Evolutionary conservation across 37 sponge, comb jelly and placozoan genomes (phyloP).

Genomic region (Cliona cf. orientalis): DNA sequence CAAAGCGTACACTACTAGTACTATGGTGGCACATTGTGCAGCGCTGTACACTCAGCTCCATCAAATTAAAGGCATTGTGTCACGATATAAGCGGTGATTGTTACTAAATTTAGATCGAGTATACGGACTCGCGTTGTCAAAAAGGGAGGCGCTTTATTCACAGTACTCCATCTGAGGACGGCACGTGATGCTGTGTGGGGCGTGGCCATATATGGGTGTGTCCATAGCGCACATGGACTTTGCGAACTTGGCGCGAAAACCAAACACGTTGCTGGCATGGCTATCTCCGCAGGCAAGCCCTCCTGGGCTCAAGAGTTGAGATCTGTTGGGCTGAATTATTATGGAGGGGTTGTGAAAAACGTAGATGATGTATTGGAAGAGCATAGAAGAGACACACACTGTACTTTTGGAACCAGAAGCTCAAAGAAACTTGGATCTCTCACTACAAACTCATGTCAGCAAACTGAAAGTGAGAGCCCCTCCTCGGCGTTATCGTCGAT

Average conservation of each 20-base stretch:
- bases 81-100: too few relatives aligned
- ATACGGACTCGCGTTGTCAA: too few relatives aligned
- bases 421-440: not conserved
- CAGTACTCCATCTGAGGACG: not conserved
- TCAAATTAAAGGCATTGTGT: too few relatives aligned
- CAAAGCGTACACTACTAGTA: too few relatives aligned
- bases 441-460: not conserved
- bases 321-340: not conserved
- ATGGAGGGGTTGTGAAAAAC: not conserved
- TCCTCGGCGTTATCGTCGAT: not conserved
- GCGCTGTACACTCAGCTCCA: too few relatives aligned
- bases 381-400: not conserved
- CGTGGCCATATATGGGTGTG: not conserved
- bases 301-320: not conserved
- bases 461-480: too few relatives aligned
- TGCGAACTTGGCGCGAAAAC: not conserved
- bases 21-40: too few relatives aligned
- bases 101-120: too few relatives aligned
- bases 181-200: not conserved
- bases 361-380: not conserved
- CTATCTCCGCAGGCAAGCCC: not conserved
- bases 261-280: too few relatives aligned
- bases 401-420: not conserved
- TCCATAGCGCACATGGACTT: not conserved
- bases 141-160: conserved; percentile 1